These are phyloP conservation scores for Ametastegia equiseti DNA, from an alignment of 2,888 invertebrate genomes.

Conservation along the genomic window DNA sequence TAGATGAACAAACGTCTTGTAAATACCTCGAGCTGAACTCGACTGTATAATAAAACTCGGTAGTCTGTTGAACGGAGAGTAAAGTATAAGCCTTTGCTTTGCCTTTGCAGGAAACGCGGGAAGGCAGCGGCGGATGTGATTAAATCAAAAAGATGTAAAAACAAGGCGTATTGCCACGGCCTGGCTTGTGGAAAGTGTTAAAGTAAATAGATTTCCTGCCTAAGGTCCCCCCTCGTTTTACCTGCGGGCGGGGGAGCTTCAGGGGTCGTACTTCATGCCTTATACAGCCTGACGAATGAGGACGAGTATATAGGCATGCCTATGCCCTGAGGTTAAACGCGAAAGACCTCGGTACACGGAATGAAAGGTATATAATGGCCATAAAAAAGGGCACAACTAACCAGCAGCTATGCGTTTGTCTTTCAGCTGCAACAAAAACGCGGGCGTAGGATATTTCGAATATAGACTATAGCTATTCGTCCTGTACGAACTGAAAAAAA, in stretches of 20 bases:
- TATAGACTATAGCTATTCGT: no score
- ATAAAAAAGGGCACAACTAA: not conserved
- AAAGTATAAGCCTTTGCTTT: not conserved
- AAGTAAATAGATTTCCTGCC: constrained; percentile 23
- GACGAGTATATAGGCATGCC: not conserved
- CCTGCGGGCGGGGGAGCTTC: not conserved
- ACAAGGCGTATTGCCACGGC: not conserved
- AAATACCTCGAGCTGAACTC: not conserved
- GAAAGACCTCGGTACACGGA: not conserved
- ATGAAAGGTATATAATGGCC: not conserved
- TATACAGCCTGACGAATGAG: not conserved
- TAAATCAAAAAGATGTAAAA: constrained; percentile 58
- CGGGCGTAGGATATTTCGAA: no score
- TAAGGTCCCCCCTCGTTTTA: not conserved
- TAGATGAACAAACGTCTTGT: no score
- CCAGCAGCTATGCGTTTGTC: not conserved
- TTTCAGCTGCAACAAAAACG: not conserved
- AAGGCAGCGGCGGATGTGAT: constrained; percentile 57
- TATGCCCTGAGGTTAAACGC: not conserved
- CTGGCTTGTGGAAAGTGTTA: constrained; percentile 21
- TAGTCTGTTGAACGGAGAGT: not conserved
- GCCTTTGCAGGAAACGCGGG: constrained; percentile 55
- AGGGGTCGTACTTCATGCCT: not conserved
- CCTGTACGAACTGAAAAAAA: no score
- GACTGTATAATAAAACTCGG: not conserved